These are phyloP conservation scores for Heliocidaris erythrogramma DNA, from an alignment of 35 echinoderm and acorn worm species.

Conservation along the genomic window DNA sequence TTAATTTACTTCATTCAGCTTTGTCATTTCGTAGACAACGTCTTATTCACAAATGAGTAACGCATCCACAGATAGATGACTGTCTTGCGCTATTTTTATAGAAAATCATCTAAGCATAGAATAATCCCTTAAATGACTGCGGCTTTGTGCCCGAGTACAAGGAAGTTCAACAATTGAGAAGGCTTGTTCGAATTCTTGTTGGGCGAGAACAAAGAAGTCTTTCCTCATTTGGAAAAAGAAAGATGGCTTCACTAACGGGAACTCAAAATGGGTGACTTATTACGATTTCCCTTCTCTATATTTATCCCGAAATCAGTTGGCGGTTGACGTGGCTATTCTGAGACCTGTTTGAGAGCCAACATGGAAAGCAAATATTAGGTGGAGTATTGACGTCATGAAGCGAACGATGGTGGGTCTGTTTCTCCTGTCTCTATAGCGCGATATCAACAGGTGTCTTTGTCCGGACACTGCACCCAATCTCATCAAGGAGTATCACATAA, in stretches of 20 bases:
- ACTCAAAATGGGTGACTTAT: neutral
- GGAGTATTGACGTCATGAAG: neutral
- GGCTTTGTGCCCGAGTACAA: neutral
- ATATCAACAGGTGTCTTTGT: conserved; percentile 35
- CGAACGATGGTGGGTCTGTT: conserved; percentile 21
- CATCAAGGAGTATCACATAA: too few species aligned
- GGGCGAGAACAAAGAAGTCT: neutral
- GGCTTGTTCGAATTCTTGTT: neutral
- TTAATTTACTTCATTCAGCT: too few species aligned
- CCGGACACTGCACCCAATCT: neutral
- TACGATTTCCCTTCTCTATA: neutral
- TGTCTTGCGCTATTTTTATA: neutral
- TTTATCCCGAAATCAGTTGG: conserved; percentile 8
- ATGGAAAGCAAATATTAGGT: neutral
- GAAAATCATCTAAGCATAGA: neutral
- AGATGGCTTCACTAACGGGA: neutral
- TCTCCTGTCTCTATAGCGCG: conserved; percentile 8
- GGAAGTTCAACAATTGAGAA: neutral
- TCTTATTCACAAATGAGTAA: neutral
- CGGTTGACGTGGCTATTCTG: neutral
- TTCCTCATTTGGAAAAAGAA: neutral
- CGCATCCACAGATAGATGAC: neutral
- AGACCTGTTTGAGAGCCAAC: neutral
- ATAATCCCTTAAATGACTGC: neutral
- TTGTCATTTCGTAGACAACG: too few species aligned